Evolutionary conservation across 2,888 invertebrate genomes (phyloP), one percentile per base, ranked within the genome.

Genomic region (Pristionchus japonicus): DNA sequence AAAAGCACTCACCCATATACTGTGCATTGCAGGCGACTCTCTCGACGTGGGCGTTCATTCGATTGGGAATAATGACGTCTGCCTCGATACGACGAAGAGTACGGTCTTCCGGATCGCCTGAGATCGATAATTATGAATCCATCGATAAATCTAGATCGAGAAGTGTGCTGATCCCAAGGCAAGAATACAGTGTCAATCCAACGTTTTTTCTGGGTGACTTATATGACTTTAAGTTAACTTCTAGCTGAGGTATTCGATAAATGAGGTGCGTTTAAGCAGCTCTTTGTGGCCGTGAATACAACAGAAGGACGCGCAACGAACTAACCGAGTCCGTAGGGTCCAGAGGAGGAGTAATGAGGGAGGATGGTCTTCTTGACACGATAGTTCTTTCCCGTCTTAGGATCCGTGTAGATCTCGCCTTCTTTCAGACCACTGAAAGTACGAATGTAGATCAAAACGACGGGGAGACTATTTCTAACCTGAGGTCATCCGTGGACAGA

Each of bases 31-130:
- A 98, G 95, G 97, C 97, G 93, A 97, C 97, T 23, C 93, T 94
- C 94, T 96, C 97, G 0, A 97, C 97, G 92, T 96, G 96, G 40
- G 97, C 97, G 91, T 98, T 96, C 96, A 98, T 97, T 93, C 97
- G 96, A 95, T 97, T 97, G 0, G 98, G 97, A 94, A 99, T 97
- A 91, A 98, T 94, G 31, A 98, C 96, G 94, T 98, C 97, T 34
- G 95, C 95, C 95, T 99, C 99, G 3, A 98, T 97, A 96, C 96
- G 97, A 92, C 98, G 96, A 86, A 99, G 95, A n/a, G 95, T 95
- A 93, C 94, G 96, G 95, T 98, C 98, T 91, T 97, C 95, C 1
- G 98, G 98, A 95, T 98, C 97, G 89, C 93, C 93, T 93, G 37
- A 88, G 91, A 84, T n/a, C 17, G 34, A n/a, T 9, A 77, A 13